Evolutionary conservation across 2,113 vertebrate genomes (phyloP), one percentile per base, ranked within the genome.

Genomic region (Pluvialis apricaria): DNA sequence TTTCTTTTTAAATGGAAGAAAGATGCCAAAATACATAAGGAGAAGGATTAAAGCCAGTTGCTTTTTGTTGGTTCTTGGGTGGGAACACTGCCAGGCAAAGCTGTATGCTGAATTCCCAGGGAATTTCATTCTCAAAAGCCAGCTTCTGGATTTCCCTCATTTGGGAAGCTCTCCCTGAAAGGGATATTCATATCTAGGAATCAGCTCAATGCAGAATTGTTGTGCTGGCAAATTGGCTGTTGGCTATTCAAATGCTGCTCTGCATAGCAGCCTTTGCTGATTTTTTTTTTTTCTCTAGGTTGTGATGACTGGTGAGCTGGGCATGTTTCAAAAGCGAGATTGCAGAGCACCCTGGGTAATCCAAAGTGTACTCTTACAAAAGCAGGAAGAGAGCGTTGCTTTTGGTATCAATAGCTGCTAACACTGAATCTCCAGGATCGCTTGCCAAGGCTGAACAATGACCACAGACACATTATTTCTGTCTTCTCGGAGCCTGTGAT

Each of bases 81-180:
- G 77, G 86, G 86, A 89, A 94, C 60, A n/a, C 45, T 93, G 94
- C 95, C 95, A 90, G 86, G 70, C 91, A 94, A 91, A 96, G 86
- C 94, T 14, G 29, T 45, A 78, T 68, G 91, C 75, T 95, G 69
- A 95, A 92, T 97, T 98, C 96, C 96, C 97, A 90, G 71, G 95
- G 90, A 95, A 71, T 94, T 92, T 95, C 57, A 47, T 84, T 95
- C 82, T 92, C 86, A 97, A 96, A 97, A 80, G 83, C 54, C 92
- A 94, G 92, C 93, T 95, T 96, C 96, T 97, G 96, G 94, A 96
- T 97, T 83, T 45, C 73, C 97, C 96, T 97, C 91, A 51, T 95
- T 96, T 96, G 96, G 77, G 95, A 96, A 97, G 58, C 94, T 96
- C 86, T 94, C 88, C 87, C 91, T 97, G 96, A 97, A 96, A 96